Conservation (phyloP, 2,797 vertebrate genomes). For the Gorsachius magnificus region DNA sequence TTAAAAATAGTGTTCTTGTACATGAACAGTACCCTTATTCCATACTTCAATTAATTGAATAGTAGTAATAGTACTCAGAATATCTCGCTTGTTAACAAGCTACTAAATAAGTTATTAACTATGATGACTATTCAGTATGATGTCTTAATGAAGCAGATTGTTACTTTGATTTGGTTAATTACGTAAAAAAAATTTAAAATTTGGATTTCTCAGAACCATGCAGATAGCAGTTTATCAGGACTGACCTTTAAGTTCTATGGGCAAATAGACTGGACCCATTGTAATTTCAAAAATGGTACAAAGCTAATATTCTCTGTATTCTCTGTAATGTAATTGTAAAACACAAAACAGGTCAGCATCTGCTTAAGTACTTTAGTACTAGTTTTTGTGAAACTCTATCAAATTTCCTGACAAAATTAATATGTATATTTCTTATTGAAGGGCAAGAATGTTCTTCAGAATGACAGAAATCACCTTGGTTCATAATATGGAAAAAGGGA, state of each 20-base stretch:
- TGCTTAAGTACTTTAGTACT: neutral
- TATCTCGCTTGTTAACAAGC: neutral
- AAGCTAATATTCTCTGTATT: neutral
- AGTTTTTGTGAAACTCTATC: neutral
- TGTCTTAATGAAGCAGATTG: neutral
- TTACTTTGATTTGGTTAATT: neutral
- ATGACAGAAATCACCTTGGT: neutral
- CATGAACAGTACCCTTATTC: neutral
- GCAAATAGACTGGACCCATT: neutral
- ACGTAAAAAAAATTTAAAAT: neutral
- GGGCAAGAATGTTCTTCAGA: neutral
- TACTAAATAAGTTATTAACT: neutral
- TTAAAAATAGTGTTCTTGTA: neutral
- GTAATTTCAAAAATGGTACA: neutral
- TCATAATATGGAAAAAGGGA: neutral
- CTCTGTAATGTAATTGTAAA: neutral
- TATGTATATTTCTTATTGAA: neutral
- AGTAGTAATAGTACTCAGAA: neutral
- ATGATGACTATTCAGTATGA: neutral
- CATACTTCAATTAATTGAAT: neutral
- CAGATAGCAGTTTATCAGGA: neutral
- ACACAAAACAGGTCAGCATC: neutral
- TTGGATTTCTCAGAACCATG: neutral
- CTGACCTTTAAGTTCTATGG: neutral
- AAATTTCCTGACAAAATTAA: neutral